phyloP scores from a whole-genome alignment of 2,113 vertebrate species.

The Syngnathus floridae region DNA sequence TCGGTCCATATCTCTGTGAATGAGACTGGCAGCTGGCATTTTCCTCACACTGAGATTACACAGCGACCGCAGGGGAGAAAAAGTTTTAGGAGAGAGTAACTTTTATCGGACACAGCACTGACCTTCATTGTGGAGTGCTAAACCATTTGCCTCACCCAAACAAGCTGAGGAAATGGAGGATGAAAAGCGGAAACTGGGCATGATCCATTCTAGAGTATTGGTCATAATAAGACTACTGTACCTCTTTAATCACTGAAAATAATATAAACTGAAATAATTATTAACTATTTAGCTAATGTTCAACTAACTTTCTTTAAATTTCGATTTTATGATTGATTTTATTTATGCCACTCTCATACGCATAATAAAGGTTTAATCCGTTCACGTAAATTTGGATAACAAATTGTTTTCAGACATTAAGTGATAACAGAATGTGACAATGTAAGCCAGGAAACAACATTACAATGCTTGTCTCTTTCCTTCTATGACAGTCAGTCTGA shows the following conservation, averaged over 20 bases:
- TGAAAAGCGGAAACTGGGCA: not conserved
- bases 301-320: too few relatives aligned
- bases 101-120: slow-evolving; percentile 49
- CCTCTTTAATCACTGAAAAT: not conserved
- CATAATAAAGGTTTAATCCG: too few relatives aligned
- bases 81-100: slow-evolving; percentile 36
- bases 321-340: too few relatives aligned
- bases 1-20: slow-evolving; percentile 52
- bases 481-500: too few relatives aligned
- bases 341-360: too few relatives aligned
- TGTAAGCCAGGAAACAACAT: too few relatives aligned
- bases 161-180: slow-evolving; percentile 16
- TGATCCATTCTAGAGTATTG: not conserved
- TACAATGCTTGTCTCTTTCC: too few relatives aligned
- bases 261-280: not conserved
- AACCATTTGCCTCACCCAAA: slow-evolving; percentile 35
- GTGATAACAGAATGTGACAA: too few relatives aligned
- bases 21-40: slow-evolving; percentile 58
- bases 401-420: too few relatives aligned
- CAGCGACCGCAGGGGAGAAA: slow-evolving; percentile 12
- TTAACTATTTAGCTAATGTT: too few relatives aligned
- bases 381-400: too few relatives aligned
- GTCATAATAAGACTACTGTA: not conserved
- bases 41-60: slow-evolving; percentile 50
- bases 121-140: slow-evolving; percentile 49